phyloP scores from a whole-genome alignment of 2,888 invertebrate genomes.

The Eupeodes latifasciatus region DNA sequence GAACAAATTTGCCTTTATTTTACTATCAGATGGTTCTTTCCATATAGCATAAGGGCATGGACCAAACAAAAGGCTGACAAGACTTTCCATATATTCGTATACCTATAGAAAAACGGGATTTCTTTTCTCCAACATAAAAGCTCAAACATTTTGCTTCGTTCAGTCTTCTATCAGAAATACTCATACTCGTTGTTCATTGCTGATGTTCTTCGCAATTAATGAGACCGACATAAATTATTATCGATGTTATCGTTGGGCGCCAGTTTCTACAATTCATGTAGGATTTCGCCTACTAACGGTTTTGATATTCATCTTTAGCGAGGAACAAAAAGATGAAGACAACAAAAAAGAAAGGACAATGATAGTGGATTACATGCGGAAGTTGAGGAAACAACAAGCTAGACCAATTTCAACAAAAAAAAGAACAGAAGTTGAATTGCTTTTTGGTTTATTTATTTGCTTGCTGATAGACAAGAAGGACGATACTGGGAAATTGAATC shows the following conservation, averaged over 20 bases:
- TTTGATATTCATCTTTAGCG: slow-evolving; percentile 26
- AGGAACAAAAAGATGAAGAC: background rate
- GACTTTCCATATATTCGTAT: background rate
- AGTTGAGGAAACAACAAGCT: slow-evolving; percentile 23
- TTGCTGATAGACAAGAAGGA: slow-evolving; percentile 40
- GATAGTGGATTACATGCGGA: slow-evolving; percentile 34
- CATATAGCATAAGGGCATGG: background rate
- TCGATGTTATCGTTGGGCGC: slow-evolving; percentile 67
- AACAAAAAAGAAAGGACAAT: slow-evolving; percentile 1
- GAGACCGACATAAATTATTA: slow-evolving; percentile 74
- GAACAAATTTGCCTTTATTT: slow-evolving; percentile 55
- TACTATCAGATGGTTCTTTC: slow-evolving; percentile 13
- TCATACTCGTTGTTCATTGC: slow-evolving; percentile 2
- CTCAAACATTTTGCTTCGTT: slow-evolving; percentile 16
- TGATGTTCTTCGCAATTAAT: slow-evolving; percentile 69
- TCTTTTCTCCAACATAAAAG: background rate
- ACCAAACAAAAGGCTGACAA: slow-evolving; percentile 48
- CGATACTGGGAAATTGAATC: slow-evolving; percentile 63
- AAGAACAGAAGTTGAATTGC: background rate
- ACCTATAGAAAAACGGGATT: background rate
- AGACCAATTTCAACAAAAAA: background rate
- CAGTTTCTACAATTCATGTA: slow-evolving; percentile 46
- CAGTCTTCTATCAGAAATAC: slow-evolving; percentile 14
- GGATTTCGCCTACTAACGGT: slow-evolving; percentile 24
- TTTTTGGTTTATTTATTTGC: slow-evolving; percentile 18